These are phyloP conservation scores for Tauraco erythrolophus DNA, from an alignment of 2,113 vertebrate species.

Conservation along the genomic window DNA sequence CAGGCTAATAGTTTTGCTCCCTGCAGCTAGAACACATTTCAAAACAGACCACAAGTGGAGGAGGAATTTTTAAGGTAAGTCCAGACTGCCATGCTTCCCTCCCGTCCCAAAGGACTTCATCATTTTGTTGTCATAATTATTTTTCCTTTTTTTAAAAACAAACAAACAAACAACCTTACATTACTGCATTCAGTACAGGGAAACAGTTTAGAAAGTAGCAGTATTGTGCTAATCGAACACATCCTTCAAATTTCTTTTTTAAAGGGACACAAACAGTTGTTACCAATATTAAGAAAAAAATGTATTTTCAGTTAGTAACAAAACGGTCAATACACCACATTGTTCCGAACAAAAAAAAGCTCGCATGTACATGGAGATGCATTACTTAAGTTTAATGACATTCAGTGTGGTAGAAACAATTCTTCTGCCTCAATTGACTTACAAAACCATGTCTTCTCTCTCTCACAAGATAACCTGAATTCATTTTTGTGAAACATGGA, in stretches of 20 bases:
- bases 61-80: slow-evolving; percentile 35
- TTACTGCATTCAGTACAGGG: neutral
- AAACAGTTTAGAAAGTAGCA: neutral
- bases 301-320: neutral
- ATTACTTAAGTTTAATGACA: neutral
- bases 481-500: neutral
- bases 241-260: neutral
- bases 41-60: neutral
- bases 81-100: neutral
- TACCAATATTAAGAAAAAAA: neutral
- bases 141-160: neutral
- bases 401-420: neutral
- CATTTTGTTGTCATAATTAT: neutral
- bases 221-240: neutral
- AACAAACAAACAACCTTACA: neutral
- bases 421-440: neutral
- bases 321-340: neutral
- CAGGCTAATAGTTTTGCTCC: slow-evolving; percentile 35
- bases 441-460: neutral
- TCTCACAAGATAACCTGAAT: neutral
- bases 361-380: neutral
- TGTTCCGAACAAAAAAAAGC: neutral
- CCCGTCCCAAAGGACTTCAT: neutral
- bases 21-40: slow-evolving; percentile 43
- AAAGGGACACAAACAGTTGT: neutral